Evolutionary conservation across 2,113 vertebrate genomes (phyloP), one percentile per base, ranked within the genome.

Genomic region (Neodontobutis hainanensis): DNA sequence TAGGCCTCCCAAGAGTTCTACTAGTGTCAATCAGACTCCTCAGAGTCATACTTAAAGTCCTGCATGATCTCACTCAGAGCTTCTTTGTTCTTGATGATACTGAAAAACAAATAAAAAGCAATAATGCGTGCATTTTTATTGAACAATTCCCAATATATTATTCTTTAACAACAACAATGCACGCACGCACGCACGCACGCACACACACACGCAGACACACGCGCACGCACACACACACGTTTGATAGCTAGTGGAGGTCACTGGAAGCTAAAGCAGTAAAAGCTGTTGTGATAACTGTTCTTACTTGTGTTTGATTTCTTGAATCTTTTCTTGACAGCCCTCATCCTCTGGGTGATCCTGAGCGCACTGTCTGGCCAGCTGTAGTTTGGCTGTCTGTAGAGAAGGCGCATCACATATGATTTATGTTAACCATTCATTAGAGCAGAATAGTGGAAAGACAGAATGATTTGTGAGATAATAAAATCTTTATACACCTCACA

Each of bases 11-110:
- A 80, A 85, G 89, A 85, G 8, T 12, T 32, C 35, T 34, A 36
- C 52, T 10, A 45, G 62, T 15, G 74, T 97, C 94, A 97, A 80
- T 95, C 92, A 7, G 74, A 88, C 87, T 96, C 95, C 88, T 99
- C 97, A 0, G 95, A 95, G 91, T 99, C 96, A 71, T 96, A 98
- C 89, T 95, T 98, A 83, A 99, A 96, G 90, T 99, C 96, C 90
- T 97, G 95, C 89, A 99, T 94, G 92, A 97, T 94, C 90, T 98
- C 94, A 78, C 94, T 96, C 92, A 97, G 93, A 80, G 92, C 94
- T 77, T 96, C 94, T 83, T 95, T 94, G 92, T 93, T 98, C 94
- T 96, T 96, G 93, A 97, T 98, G 92, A 97, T 94, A 87, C 97
- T 99, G 92, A 16, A 15, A 9, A n/a, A 19, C 2, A 68, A 59